Evolutionary conservation across 2,888 invertebrate species (phyloP), one percentile per base, ranked within the genome.

Genomic region (Scaptomyza tumidula): DNA sequence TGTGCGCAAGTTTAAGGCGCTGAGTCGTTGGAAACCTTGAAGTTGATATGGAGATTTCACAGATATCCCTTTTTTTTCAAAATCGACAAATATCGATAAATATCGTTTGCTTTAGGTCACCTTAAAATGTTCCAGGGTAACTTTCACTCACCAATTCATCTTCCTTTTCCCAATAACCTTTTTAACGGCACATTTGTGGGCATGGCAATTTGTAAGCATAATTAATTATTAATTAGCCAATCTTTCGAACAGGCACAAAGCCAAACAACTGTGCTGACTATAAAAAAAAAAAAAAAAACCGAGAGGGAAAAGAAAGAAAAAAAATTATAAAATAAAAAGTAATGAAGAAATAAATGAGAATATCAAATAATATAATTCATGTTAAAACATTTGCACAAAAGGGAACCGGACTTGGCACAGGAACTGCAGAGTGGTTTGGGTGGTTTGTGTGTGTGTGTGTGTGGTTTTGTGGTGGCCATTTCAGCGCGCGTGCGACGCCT

Each of bases 181-280:
- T 19, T 35, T 44, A 29, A 39, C 7, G 11, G 44, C 50, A 6
- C 14, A n/a, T 58, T 61, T 61, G 71, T 60, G 66, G 66, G 62
- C 68, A 70, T 71, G 69, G 77, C 66, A 70, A 75, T 73, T 81
- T 67, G 71, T 74, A 72, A 84, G 79, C 84, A 78, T 86, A 85
- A 86, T 86, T 86, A 86, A 85, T 85, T 75, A 87, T 81, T 87
- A 86, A 86, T 86, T 87, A 86, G 87, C 76, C 69, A 75, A 72
- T 80, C 83, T 71, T 71, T 65, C 65, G 69, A 67, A 59, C 76
- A 50, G 61, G 56, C 78, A 68, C 55, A 84, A 86, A 83, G 86
- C 83, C 83, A 76, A 75, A 72, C 57, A 84, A 86, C 76, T 86
- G 41, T 16, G 72, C 75, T 64, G 39, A 29, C 57, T 19, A 44